Evolutionary conservation across 2,113 vertebrate species (phyloP).

Genomic region (Bubo blakistoni): DNA sequence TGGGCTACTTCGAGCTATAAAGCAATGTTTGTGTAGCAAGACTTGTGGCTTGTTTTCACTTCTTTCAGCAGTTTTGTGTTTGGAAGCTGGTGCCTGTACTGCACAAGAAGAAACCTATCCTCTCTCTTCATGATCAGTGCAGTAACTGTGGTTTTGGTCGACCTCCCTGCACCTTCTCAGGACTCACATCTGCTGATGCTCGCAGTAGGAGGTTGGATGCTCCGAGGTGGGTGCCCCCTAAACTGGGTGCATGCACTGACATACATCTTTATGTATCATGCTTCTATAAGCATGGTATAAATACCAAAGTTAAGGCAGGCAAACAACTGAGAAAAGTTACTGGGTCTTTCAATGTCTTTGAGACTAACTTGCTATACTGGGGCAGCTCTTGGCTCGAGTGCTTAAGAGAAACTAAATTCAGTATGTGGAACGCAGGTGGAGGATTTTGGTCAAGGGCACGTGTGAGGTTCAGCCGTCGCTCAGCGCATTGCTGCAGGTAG

Average conservation of each 20-base stretch:
- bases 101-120: background rate
- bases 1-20: background rate
- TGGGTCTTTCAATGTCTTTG: background rate
- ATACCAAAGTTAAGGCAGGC: background rate
- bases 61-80: background rate
- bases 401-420: background rate
- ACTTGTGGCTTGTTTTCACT: background rate
- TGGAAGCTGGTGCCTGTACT: background rate
- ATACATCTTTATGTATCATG: fast-evolving
- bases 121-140: background rate
- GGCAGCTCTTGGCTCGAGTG: background rate
- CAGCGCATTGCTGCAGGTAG: background rate
- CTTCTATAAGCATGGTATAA: background rate
- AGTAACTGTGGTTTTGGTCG: background rate
- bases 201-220: background rate
- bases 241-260: background rate
- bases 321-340: background rate
- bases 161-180: background rate
- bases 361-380: background rate
- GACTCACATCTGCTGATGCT: background rate
- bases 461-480: fast-evolving
- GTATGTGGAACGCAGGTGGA: background rate
- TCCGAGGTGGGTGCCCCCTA: background rate
- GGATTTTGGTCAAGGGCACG: background rate
- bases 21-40: background rate